Conservation (phyloP, 2,888 invertebrate genomes). For the Petrolisthes cinctipes region DNA sequence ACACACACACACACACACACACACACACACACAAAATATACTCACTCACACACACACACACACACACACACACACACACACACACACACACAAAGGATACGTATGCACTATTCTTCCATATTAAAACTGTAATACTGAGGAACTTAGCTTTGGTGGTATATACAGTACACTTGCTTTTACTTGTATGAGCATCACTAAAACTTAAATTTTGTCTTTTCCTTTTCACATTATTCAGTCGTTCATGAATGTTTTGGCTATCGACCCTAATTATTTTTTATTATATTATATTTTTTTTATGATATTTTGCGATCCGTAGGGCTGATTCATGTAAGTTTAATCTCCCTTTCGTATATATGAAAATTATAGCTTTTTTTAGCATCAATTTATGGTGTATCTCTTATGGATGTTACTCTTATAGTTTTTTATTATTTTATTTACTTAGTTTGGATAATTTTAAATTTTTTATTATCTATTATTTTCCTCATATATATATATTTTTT, state of each 20-base stretch:
- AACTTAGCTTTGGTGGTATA: no score
- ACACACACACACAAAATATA: no score
- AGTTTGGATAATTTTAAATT: not conserved
- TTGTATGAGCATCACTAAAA: not conserved
- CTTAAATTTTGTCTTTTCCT: not conserved
- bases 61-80: no score
- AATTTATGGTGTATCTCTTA: not conserved
- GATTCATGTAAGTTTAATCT: no score
- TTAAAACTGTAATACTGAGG: not conserved
- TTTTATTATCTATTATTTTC: slow-evolving; percentile 22
- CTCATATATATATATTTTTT: slow-evolving; percentile 3
- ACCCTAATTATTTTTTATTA: no score
- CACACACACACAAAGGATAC: not conserved
- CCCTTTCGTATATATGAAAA: slow-evolving; percentile 7
- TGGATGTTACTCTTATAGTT: not conserved
- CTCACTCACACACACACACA: no score
- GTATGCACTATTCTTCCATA: not conserved
- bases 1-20: slow-evolving; percentile 10
- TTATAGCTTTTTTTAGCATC: not conserved
- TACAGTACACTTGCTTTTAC: no score
- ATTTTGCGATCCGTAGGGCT: no score
- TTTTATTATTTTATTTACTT: not conserved
- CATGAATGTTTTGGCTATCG: no score
- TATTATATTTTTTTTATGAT: no score
- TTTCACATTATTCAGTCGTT: no score